phyloP scores from a whole-genome alignment of 2,797 vertebrate genomes.

The Onychomys torridus region DNA sequence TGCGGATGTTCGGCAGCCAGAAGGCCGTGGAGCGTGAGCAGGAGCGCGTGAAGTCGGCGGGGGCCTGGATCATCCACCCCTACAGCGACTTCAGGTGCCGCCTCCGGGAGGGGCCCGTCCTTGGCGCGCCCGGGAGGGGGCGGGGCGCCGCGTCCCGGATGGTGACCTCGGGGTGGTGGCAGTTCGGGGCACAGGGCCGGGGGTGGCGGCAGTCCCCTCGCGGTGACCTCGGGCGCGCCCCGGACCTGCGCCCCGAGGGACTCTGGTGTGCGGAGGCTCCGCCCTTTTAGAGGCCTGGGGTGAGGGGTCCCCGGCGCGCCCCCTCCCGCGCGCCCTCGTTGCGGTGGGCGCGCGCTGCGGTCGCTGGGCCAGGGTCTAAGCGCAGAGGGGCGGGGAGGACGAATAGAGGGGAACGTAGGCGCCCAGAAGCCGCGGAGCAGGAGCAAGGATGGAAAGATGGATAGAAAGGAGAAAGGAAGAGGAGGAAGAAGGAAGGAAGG shows the following conservation, averaged over 20 bases:
- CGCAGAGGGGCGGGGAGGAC: slow-evolving; percentile 60
- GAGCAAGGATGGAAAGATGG: neutral
- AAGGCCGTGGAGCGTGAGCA: slow-evolving; percentile 98
- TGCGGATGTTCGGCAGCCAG: slow-evolving; percentile 99
- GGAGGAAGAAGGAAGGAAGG: neutral
- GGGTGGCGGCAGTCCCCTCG: neutral
- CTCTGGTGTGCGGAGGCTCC: neutral
- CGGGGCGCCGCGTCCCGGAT: slow-evolving; percentile 47
- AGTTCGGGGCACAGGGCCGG: neutral
- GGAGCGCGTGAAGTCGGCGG: slow-evolving; percentile 97
- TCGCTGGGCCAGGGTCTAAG: slow-evolving; percentile 40
- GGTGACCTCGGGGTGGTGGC: slow-evolving; percentile 65
- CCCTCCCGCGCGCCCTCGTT: slow-evolving; percentile 24
- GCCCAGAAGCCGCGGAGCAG: neutral
- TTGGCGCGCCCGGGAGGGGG: slow-evolving; percentile 53
- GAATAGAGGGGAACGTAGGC: slow-evolving; percentile 78
- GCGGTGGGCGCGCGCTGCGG: neutral
- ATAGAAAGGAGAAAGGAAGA: neutral
- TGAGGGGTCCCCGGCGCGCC: neutral
- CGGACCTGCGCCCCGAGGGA: neutral
- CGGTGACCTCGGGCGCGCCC: neutral
- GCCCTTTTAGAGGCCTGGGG: slow-evolving; percentile 8
- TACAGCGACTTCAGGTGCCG: slow-evolving; percentile 98
- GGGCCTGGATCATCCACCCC: slow-evolving; percentile 98
- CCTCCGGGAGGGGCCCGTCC: slow-evolving; percentile 42